Percentiles rank a stretch among this genome's conserved stretches.
phyloP scores from a whole-genome alignment of 1,140 invertebrate genomes.

The Tachypleus tridentatus region DNA sequence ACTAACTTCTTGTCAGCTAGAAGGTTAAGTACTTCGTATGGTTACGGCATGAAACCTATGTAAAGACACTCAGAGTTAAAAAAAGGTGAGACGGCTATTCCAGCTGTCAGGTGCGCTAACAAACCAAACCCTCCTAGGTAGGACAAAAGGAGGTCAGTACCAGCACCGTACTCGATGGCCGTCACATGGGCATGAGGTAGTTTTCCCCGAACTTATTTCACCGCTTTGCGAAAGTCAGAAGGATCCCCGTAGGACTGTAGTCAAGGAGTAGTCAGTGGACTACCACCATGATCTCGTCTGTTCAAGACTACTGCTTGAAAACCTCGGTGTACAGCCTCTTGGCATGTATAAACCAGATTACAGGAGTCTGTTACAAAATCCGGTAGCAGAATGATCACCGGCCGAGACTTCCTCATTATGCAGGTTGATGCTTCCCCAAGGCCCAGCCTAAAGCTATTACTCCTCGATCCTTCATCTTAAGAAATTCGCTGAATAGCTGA shows the following conservation, averaged over 20 bases:
- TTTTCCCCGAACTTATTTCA: conserved; percentile 26
- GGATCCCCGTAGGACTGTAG: conserved; percentile 29
- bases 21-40: no score
- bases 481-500: no score
- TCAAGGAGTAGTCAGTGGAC: conserved; percentile 27
- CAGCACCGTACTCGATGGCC: conserved; percentile 27
- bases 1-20: no score
- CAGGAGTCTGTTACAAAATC: no score
- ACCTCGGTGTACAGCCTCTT: conserved; percentile 26
- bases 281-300: conserved; percentile 27
- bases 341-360: no score
- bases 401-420: no score
- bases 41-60: conserved; percentile 8
- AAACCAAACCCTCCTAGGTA: conserved; percentile 32
- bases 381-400: no score
- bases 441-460: no score
- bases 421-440: no score
- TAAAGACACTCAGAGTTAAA: conserved; percentile 26
- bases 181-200: conserved; percentile 26
- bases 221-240: conserved; percentile 26
- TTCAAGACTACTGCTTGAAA: conserved; percentile 29
- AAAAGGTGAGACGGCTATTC: conserved; percentile 28
- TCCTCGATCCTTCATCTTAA: no score
- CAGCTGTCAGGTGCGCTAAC: conserved; percentile 25
- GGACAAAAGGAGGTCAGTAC: conserved; percentile 27